Base-by-base conservation (phyloP, 1,140 invertebrate species). In the Ceratosolen solmsi region DNA sequence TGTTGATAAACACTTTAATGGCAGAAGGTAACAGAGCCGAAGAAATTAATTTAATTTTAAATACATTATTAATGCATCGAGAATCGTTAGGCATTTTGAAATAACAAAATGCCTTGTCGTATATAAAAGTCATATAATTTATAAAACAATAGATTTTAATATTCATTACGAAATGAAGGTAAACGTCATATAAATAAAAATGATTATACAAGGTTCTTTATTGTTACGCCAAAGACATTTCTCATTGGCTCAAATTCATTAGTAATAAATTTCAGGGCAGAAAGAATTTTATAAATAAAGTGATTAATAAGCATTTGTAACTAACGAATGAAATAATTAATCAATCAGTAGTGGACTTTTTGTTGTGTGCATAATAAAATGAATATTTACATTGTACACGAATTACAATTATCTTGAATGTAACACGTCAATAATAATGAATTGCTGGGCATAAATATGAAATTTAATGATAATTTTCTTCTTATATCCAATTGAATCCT, bases 91-190 rank as follows among this genome's bases (percentile, higher is more conserved):
- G 20, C 1, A 22, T 38, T 36, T 68, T 68, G 8, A n/a, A 36
- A 38, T 68, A 22, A 2, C 36, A 38, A n/a, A 11, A 5, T 36
- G 4, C 1, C 5, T 0, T 54, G 9, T 38, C 15, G 5, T 36
- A n/a, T 9, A n/a, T n/a, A 22, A 68, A 68, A 68, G 33, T 8
- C 22, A n/a, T 38, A 25, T n/a, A 22, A 36, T 17, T 38, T 68
- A 68, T 68, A 68, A 68, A 38, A 68, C 63, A 68, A 68, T 68
- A 68, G 63, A 38, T 68, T 68, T 68, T 68, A 68, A 68, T 68
- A 68, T 68, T 68, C 63, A 68, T 68, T 38, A 68, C 15, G 63
- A 68, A 68, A n/a, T 38, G 60, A 63, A 63, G 33, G 60, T 38
- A n/a, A 9, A 11, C 20, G 20, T 68, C 36, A n/a, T 33, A n/a